A percentile compares a stretch with the other conserved stretches of the same genome.
These are phyloP conservation scores for Colossoma macropomum DNA, from an alignment of 2,113 vertebrate species.

Conservation along the genomic window DNA sequence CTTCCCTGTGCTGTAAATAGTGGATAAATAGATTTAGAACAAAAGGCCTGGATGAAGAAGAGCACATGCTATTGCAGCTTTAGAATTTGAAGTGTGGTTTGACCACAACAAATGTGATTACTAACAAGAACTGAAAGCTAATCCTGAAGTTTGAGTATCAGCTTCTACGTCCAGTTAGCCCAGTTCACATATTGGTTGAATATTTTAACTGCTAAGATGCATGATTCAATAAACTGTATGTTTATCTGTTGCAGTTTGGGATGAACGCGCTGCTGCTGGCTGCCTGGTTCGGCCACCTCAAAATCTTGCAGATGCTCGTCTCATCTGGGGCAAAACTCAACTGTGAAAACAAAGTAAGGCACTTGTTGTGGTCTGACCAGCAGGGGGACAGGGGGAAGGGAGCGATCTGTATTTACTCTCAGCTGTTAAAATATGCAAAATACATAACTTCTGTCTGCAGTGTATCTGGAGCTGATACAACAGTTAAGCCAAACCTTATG, in stretches of 20 bases:
- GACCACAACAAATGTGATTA: no score
- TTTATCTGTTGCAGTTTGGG: slow-evolving; percentile 82
- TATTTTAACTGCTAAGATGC: neutral
- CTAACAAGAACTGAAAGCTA: no score
- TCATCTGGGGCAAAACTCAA: slow-evolving; percentile 85
- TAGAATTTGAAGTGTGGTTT: neutral
- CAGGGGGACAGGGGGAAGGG: no score
- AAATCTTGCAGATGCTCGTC: slow-evolving; percentile 85
- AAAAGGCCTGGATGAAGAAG: neutral
- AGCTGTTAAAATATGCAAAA: neutral
- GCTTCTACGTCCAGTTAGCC: no score
- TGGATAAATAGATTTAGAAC: neutral
- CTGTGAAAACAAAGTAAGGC: slow-evolving; percentile 84
- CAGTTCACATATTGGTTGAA: no score
- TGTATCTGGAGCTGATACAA: neutral
- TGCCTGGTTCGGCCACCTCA: slow-evolving; percentile 90
- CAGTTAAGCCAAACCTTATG: neutral
- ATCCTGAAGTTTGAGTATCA: neutral
- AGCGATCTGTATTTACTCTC: neutral
- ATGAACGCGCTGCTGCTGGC: slow-evolving; percentile 90
- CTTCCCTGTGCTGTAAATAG: neutral
- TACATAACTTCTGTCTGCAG: neutral
- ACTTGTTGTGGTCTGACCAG: neutral
- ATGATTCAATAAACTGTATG: neutral
- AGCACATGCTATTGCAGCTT: no score